Percentiles rank a stretch among this genome's conserved stretches.
These are phyloP conservation scores for Apostichopus parvimensis DNA, from an alignment of 35 echinoderm and acorn worm species.

Conservation along the genomic window DNA sequence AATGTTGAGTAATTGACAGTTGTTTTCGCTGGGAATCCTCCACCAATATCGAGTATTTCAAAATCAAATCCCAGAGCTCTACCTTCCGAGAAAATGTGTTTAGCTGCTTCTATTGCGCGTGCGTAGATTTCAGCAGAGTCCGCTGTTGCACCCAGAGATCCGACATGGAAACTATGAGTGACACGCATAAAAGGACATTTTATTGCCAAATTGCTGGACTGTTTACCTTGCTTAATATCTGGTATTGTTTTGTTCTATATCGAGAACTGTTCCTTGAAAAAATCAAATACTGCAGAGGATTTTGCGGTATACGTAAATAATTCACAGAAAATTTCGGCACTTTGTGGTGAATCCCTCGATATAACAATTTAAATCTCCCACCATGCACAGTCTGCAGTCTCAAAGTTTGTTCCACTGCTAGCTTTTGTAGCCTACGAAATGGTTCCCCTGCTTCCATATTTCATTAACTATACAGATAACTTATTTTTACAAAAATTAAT, in stretches of 20 bases:
- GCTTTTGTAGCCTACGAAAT: neutral
- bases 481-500: neutral
- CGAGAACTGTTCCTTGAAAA: too few species aligned
- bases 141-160: neutral
- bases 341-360: neutral
- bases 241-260: neutral
- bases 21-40: neutral
- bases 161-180: neutral
- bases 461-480: neutral
- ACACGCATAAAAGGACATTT: neutral
- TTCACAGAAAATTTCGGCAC: neutral
- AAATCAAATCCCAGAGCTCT: neutral
- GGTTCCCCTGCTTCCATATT: neutral
- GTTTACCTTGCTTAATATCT: neutral
- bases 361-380: neutral
- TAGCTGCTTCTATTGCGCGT: neutral
- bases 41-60: neutral
- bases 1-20: neutral
- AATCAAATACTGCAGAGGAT: neutral
- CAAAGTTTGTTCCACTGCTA: neutral
- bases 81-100: neutral
- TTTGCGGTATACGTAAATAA: neutral
- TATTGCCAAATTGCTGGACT: neutral
- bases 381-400: neutral
- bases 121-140: neutral